phyloP scores from a whole-genome alignment of 1,140 invertebrate species.

The Gryllus bimaculatus region DNA sequence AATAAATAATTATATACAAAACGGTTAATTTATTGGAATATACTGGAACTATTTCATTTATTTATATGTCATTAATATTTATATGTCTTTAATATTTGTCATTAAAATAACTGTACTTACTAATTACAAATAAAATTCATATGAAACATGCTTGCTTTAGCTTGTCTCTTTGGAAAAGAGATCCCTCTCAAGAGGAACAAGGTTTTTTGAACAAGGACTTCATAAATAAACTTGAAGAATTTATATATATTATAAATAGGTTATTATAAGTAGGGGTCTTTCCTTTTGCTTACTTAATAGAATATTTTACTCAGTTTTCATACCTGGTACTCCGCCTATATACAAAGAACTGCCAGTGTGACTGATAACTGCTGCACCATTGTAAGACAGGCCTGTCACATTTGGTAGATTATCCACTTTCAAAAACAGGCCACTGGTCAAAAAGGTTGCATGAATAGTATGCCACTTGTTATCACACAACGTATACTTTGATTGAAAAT shows the following conservation, averaged over 20 bases:
- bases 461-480: conserved; percentile 86
- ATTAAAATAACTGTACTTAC: neutral
- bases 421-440: conserved; percentile 56
- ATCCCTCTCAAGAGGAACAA: too few species aligned
- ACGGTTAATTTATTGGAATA: neutral
- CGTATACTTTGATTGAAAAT: conserved; percentile 49
- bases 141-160: neutral
- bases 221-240: neutral
- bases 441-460: conserved; percentile 61
- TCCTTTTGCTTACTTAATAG: neutral
- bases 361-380: conserved; percentile 36
- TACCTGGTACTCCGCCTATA: conserved; percentile 79
- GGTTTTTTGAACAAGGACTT: neutral
- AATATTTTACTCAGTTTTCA: conserved; percentile 13
- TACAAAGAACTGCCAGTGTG: conserved; percentile 56
- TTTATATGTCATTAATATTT: too few species aligned
- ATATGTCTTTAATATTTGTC: neutral
- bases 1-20: neutral
- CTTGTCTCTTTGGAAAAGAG: too few species aligned
- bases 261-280: neutral
- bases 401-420: conserved; percentile 57
- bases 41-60: neutral
- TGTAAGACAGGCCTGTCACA: conserved; percentile 39
- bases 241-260: neutral
- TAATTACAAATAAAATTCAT: neutral